A percentile compares a stretch with the other conserved stretches of the same genome.
Evolutionary conservation across 2,113 vertebrate genomes (phyloP).

Genomic region (Colius striatus): DNA sequence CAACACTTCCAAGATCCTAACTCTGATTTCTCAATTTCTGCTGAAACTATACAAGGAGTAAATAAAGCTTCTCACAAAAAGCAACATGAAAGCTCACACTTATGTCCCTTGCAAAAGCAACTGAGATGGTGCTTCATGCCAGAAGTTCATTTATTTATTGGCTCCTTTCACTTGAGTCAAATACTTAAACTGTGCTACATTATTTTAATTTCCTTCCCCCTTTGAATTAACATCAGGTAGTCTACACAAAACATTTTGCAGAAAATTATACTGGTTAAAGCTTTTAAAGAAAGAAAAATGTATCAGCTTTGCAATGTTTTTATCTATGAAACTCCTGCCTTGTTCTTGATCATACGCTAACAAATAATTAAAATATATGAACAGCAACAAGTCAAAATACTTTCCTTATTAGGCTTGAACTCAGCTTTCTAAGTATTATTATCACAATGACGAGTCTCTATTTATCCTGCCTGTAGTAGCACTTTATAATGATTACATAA

Average conservation of each 20-base stretch:
- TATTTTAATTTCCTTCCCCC: conserved; percentile 9
- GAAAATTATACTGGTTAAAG: neutral
- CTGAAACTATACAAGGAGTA: neutral
- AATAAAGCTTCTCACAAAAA: neutral
- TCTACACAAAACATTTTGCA: neutral
- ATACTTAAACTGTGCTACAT: neutral
- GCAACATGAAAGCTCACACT: neutral
- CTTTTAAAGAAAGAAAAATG: neutral
- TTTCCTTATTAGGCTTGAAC: conserved; percentile 17
- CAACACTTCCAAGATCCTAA: neutral
- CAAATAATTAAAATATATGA: conserved; percentile 20
- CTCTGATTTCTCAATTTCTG: neutral
- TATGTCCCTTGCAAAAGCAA: neutral
- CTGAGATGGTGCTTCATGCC: neutral
- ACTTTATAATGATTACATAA: conserved; percentile 28
- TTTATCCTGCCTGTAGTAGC: conserved; percentile 18
- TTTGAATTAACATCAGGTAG: neutral
- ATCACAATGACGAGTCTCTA: neutral
- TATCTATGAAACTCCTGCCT: neutral
- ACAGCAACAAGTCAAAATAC: conserved; percentile 26
- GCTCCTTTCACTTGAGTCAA: neutral
- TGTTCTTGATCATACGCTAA: neutral
- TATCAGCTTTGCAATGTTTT: neutral
- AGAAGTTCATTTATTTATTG: neutral
- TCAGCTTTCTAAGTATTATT: conserved; percentile 18